These are phyloP conservation scores for Drepanosiphum platanoidis DNA, from an alignment of 2,888 invertebrate species.

Conservation along the genomic window DNA sequence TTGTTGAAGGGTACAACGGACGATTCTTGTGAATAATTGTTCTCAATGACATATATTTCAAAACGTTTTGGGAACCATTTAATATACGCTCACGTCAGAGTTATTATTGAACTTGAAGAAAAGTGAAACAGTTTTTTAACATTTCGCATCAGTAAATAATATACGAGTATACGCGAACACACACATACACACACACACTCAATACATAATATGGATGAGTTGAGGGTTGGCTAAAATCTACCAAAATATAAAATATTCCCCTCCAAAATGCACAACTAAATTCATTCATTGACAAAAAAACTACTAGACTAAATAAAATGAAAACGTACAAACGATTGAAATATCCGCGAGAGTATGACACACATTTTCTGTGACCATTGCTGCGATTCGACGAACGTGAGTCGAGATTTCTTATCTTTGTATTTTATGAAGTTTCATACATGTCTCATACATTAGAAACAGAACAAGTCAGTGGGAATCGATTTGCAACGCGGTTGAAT, in stretches of 20 bases:
- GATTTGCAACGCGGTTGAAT: neutral
- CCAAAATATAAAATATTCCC: no score
- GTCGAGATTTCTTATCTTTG: neutral
- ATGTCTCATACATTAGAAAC: neutral
- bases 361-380: neutral
- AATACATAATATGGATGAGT: neutral
- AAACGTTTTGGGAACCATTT: slow-evolving; percentile 32
- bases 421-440: neutral
- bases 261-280: no score
- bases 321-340: neutral
- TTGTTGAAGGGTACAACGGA: slow-evolving; percentile 18
- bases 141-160: neutral
- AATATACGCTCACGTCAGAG: neutral
- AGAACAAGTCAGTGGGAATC: neutral
- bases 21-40: slow-evolving; percentile 50
- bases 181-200: neutral
- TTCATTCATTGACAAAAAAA: no score
- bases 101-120: slow-evolving; percentile 42
- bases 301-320: neutral
- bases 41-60: slow-evolving; percentile 42
- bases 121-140: slow-evolving; percentile 39
- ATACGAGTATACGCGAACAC: neutral
- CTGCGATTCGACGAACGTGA: neutral
- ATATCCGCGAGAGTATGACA: no score
- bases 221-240: no score